phyloP scores from a whole-genome alignment of 2,797 vertebrate genomes.

The Echeneis naucrates region DNA sequence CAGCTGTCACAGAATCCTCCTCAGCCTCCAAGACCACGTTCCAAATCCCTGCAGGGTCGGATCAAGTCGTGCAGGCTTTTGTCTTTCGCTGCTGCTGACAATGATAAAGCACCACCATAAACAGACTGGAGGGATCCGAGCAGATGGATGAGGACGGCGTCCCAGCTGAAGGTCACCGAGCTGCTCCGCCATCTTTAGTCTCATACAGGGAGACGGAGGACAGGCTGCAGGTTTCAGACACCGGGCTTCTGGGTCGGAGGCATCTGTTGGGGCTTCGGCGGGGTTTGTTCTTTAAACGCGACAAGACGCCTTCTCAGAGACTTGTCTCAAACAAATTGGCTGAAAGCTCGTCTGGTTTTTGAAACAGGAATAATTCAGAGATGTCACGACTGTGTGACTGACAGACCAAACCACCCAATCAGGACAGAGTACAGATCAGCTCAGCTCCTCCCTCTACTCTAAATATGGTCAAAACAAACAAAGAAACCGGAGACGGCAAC shows the following conservation, averaged over 20 bases:
- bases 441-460: no score
- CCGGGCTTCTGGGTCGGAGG: neutral
- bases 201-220: constrained; percentile 18
- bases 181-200: constrained; percentile 28
- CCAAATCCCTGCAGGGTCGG: neutral
- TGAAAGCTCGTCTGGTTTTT: no score
- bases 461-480: no score
- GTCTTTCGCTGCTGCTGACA: neutral
- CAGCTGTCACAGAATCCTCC: constrained; percentile 5
- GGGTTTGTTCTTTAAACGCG: no score
- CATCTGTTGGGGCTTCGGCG: neutral
- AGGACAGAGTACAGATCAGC: no score
- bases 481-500: no score
- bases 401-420: no score
- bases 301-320: no score
- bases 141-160: constrained; percentile 25
- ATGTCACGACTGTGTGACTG: no score
- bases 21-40: neutral
- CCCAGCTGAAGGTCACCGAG: constrained; percentile 34
- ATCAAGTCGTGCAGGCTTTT: neutral
- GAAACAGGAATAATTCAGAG: no score
- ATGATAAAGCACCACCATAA: neutral
- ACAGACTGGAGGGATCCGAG: neutral
- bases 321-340: no score
- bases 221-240: neutral